These are phyloP conservation scores for Perca fluviatilis DNA, from an alignment of 2,113 vertebrate genomes.

Conservation along the genomic window DNA sequence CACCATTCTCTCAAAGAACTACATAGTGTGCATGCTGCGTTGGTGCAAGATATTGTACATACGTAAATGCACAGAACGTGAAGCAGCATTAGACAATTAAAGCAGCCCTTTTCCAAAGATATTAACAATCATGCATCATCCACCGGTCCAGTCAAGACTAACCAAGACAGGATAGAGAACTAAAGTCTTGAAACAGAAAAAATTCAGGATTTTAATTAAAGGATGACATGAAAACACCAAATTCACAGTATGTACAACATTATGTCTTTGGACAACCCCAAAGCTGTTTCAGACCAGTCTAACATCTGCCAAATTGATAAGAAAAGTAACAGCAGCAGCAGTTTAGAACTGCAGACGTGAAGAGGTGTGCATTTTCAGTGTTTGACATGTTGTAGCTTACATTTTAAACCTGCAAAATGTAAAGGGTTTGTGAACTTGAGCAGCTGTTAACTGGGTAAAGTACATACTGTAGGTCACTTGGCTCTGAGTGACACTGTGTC, in stretches of 20 bases:
- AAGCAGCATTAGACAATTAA: constrained; percentile 38
- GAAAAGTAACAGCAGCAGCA: constrained; percentile 11
- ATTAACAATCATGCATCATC: background rate
- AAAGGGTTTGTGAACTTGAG: background rate
- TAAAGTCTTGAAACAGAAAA: background rate
- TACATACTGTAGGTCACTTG: background rate
- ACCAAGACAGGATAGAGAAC: background rate
- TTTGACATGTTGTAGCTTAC: background rate
- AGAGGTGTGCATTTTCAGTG: background rate
- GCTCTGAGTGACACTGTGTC: background rate
- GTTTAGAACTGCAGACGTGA: constrained; percentile 3
- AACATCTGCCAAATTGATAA: background rate
- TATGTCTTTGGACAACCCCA: background rate
- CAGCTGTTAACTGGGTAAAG: background rate
- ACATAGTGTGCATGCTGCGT: constrained; percentile 26
- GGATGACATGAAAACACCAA: background rate
- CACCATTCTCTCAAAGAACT: constrained; percentile 19
- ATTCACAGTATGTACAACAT: constrained; percentile 50
- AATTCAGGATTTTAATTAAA: background rate
- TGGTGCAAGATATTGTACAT: constrained; percentile 35
- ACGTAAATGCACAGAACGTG: constrained; percentile 34
- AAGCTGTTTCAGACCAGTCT: constrained; percentile 3
- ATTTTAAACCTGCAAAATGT: background rate
- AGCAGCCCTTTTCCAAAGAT: constrained; percentile 37
- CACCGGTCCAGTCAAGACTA: constrained; percentile 7